A percentile compares a stretch with the other conserved stretches of the same genome.
Evolutionary conservation across 2,888 invertebrate species (phyloP).

Genomic region (Drosophila lutescens): DNA sequence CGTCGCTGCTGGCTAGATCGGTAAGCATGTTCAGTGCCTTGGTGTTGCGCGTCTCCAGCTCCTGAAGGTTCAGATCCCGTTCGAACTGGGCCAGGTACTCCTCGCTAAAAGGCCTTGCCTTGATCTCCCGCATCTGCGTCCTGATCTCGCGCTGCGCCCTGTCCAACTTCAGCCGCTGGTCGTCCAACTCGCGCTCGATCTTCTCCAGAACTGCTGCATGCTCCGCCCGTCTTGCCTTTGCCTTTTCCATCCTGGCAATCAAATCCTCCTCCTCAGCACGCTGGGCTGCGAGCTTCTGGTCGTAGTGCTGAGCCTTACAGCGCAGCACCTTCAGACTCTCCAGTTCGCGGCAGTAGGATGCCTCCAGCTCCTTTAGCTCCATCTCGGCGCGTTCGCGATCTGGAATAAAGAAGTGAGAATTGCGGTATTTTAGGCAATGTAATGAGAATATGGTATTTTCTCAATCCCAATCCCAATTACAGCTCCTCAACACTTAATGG

Average conservation of each 20-base stretch:
- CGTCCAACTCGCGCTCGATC: constrained; percentile 81
- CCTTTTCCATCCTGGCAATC: constrained; percentile 62
- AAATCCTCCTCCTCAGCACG: constrained; percentile 65
- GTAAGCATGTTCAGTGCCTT: constrained; percentile 86
- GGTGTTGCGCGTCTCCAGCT: constrained; percentile 87
- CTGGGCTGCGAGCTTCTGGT: constrained; percentile 65
- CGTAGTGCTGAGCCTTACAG: constrained; percentile 65
- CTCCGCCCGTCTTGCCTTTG: constrained; percentile 69
- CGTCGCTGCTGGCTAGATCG: constrained; percentile 84
- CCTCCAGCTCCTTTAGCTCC: constrained; percentile 66
- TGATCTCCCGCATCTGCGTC: constrained; percentile 70
- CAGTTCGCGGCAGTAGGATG: constrained; percentile 70
- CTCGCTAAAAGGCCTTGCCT: constrained; percentile 71
- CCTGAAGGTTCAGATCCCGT: constrained; percentile 86
- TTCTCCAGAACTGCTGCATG: constrained; percentile 76
- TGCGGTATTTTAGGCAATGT: no score
- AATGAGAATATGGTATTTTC: no score
- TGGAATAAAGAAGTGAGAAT: constrained; percentile 2
- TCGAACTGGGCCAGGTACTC: constrained; percentile 76
- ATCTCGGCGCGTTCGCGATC: constrained; percentile 56
- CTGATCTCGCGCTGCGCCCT: constrained; percentile 83
- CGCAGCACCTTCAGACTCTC: constrained; percentile 69
- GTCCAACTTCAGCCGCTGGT: constrained; percentile 82
- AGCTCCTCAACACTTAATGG: no score
- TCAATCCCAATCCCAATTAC: no score